Conservation (phyloP, 2,888 invertebrate genomes). For the Cephus rjabovi region DNA sequence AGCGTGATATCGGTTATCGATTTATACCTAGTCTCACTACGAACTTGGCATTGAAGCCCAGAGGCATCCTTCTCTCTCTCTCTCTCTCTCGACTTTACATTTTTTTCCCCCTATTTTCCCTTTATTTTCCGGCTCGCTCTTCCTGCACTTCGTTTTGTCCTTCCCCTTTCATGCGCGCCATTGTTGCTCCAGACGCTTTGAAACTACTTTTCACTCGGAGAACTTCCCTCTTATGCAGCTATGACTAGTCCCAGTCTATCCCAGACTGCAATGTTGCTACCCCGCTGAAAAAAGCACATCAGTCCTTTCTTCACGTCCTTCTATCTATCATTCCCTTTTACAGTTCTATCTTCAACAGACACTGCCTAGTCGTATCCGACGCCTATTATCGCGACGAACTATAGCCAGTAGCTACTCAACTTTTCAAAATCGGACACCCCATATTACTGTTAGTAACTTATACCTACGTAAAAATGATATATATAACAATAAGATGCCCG, state of each 20-base stretch:
- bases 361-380: conserved; percentile 1
- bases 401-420: conserved; percentile 15
- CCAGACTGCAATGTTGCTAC: conserved; percentile 26
- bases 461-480: neutral
- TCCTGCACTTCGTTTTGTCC: conserved; percentile 21
- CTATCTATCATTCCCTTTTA: neutral
- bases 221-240: neutral
- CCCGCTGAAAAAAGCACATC: conserved; percentile 8
- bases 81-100: neutral
- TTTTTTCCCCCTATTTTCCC: conserved; percentile 26
- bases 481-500: neutral
- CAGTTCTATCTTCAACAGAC: neutral
- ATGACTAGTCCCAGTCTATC: conserved; percentile 28
- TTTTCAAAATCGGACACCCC: conserved; percentile 30
- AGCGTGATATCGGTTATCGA: neutral
- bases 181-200: conserved; percentile 50
- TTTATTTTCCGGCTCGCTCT: conserved; percentile 30
- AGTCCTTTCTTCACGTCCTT: neutral
- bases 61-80: conserved; percentile 6
- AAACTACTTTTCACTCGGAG: conserved; percentile 48
- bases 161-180: conserved; percentile 30
- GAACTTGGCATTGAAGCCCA: conserved; percentile 4
- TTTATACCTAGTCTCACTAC: neutral
- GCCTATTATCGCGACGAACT: conserved; percentile 12
- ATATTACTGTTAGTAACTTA: conserved; percentile 20